phyloP scores from a whole-genome alignment of 2,888 invertebrate species.

The Crossocerus cetratus region DNA sequence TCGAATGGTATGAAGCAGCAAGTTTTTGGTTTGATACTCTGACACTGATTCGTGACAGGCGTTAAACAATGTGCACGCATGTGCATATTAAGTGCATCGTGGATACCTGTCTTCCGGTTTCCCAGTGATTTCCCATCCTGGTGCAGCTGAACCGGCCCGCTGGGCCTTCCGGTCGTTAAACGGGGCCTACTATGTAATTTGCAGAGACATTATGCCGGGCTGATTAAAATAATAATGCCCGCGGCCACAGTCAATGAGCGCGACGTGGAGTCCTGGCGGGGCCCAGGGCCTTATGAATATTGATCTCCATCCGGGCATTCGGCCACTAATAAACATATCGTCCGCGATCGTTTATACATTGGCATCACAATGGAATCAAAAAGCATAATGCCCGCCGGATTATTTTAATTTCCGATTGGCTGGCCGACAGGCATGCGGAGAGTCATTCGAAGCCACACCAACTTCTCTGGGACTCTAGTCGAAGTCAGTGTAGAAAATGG shows the following conservation, averaged over 20 bases:
- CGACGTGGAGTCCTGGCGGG: constrained; percentile 37
- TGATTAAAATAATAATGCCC: constrained; percentile 66
- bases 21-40: too few species aligned
- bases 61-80: too few species aligned
- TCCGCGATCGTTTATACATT: constrained; percentile 51
- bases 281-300: constrained; percentile 67
- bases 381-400: constrained; percentile 45
- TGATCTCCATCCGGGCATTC: constrained; percentile 66
- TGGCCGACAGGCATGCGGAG: constrained; percentile 32
- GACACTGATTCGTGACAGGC: too few species aligned
- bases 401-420: constrained; percentile 53
- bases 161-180: constrained; percentile 70
- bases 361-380: constrained; percentile 51
- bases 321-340: constrained; percentile 56
- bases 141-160: constrained; percentile 44
- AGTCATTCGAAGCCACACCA: background rate
- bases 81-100: background rate
- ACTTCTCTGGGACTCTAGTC: constrained; percentile 2
- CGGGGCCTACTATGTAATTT: constrained; percentile 55
- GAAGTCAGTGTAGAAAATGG: too few species aligned
- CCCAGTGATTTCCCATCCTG: constrained; percentile 53
- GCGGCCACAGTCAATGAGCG: constrained; percentile 57
- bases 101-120: constrained; percentile 44
- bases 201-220: constrained; percentile 61
- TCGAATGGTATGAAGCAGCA: too few species aligned